phyloP scores from a whole-genome alignment of 2,797 vertebrate species.

The Hoplostethus mediterraneus region DNA sequence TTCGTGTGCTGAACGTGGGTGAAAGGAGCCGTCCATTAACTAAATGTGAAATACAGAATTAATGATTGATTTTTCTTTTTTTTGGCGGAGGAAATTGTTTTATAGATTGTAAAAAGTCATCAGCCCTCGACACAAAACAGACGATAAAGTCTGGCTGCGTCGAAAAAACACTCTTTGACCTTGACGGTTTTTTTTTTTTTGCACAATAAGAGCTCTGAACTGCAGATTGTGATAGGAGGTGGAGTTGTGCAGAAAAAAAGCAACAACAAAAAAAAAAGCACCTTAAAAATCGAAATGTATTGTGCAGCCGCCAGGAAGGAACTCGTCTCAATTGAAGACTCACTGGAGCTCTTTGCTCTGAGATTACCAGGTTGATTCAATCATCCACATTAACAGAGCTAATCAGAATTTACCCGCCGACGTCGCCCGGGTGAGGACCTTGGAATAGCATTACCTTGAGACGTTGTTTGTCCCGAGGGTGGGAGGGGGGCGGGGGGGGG shows the following conservation, averaged over 20 bases:
- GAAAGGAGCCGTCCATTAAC: background rate
- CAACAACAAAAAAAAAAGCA: conserved; percentile 34
- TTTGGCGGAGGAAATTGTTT: too few relatives aligned
- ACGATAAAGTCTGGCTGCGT: background rate
- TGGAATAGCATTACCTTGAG: conserved; percentile 67
- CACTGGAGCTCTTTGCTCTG: conserved; percentile 40
- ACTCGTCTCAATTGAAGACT: conserved; percentile 16
- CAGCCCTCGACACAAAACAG: background rate
- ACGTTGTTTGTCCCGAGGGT: conserved; percentile 52
- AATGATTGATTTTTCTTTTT: too few relatives aligned
- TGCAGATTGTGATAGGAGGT: background rate
- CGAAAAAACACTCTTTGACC: background rate
- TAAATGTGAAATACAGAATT: too few relatives aligned
- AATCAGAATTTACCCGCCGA: conserved; percentile 76
- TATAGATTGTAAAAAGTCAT: background rate
- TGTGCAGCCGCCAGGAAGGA: background rate
- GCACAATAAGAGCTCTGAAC: background rate
- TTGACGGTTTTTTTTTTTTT: background rate
- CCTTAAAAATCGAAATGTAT: conserved; percentile 40
- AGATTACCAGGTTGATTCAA: conserved; percentile 72
- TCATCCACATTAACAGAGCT: conserved; percentile 71
- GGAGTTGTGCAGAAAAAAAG: background rate
- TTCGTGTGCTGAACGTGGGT: background rate
- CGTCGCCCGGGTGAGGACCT: conserved; percentile 45
- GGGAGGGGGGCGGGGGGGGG: too few relatives aligned